These are phyloP conservation scores for Contarinia nasturtii DNA, from an alignment of 1,140 invertebrate species.

Conservation along the genomic window DNA sequence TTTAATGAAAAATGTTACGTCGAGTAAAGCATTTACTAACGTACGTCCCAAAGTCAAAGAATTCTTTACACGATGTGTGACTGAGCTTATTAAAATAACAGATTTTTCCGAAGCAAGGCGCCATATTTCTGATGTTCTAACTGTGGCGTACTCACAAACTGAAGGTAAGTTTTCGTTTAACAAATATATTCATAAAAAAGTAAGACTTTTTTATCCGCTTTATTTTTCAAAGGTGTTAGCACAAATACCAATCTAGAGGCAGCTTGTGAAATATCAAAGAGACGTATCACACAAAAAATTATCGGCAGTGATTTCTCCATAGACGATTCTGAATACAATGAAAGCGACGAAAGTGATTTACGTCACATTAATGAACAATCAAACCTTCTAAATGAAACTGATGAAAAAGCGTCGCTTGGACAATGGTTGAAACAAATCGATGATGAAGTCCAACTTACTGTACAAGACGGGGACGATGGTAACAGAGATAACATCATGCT, in stretches of 20 bases:
- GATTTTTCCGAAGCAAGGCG: not conserved
- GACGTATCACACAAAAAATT: no score
- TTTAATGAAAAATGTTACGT: not conserved
- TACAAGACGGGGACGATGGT: not conserved
- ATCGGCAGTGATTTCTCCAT: no score
- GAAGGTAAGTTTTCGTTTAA: no score
- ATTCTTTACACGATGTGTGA: not conserved
- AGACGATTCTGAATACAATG: not conserved
- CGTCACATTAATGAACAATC: not conserved
- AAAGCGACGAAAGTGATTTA: no score
- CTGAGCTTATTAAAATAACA: not conserved
- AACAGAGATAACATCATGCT: not conserved
- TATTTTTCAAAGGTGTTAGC: no score
- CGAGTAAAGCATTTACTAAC: not conserved
- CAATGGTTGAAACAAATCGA: not conserved
- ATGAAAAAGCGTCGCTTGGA: not conserved
- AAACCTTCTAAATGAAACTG: not conserved
- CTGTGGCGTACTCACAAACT: not conserved
- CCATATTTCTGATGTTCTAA: not conserved
- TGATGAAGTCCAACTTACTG: not conserved
- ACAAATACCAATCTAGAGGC: no score
- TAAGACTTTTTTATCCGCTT: no score
- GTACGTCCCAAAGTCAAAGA: not conserved
- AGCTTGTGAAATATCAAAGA: no score
- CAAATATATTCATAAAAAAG: no score